Conservation (phyloP, 2,888 invertebrate genomes). For the Volucella inanis region DNA sequence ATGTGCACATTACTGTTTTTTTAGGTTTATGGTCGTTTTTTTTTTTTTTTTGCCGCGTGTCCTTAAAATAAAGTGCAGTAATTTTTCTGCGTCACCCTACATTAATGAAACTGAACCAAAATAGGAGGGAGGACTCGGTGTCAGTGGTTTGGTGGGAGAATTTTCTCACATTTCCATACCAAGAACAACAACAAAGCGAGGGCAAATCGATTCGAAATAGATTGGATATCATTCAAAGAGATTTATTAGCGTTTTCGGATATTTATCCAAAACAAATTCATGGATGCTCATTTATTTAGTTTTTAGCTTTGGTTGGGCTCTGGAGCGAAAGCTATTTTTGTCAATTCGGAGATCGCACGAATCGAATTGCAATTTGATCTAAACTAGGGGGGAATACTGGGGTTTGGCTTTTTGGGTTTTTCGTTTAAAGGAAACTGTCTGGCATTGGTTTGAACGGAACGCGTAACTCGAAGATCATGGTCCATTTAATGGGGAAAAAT, state of each 20-base stretch:
- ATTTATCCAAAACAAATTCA: conserved; percentile 73
- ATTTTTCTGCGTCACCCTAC: conserved; percentile 62
- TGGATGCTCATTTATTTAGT: conserved; percentile 67
- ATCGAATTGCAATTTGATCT: conserved; percentile 64
- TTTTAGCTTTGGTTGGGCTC: background rate
- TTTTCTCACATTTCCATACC: conserved; percentile 7
- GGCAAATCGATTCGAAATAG: conserved; percentile 69
- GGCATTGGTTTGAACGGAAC: no score
- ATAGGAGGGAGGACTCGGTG: no score
- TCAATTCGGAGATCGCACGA: conserved; percentile 34
- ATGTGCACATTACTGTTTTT: conserved; percentile 56
- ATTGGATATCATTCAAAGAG: conserved; percentile 67
- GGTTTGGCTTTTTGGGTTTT: background rate
- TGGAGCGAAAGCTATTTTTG: conserved; percentile 57
- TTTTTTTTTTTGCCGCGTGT: conserved; percentile 39
- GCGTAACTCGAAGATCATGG: no score
- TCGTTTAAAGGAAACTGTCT: background rate
- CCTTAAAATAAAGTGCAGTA: conserved; percentile 67
- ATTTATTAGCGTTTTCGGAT: conserved; percentile 68
- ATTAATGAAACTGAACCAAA: background rate
- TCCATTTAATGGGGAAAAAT: no score
- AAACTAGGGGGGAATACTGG: background rate
- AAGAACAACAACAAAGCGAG: conserved; percentile 17
- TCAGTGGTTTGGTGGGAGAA: conserved; percentile 13
- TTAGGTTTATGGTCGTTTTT: conserved; percentile 55